phyloP scores from a whole-genome alignment of 2,797 vertebrate genomes.

The Artibeus lituratus region DNA sequence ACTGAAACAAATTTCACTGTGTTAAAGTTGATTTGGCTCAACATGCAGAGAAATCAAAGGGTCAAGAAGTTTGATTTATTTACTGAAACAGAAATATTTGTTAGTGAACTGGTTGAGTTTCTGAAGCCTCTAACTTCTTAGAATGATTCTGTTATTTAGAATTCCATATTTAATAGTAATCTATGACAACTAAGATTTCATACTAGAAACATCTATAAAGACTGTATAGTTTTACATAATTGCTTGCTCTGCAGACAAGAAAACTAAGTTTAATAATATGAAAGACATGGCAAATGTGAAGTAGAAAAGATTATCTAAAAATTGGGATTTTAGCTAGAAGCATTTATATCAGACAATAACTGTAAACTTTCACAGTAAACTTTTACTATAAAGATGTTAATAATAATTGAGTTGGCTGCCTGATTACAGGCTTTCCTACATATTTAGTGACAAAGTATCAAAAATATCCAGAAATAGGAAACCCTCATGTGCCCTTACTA shows the following conservation, averaged over 20 bases:
- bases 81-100: conserved; percentile 46
- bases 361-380: conserved; percentile 47
- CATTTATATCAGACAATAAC: conserved; percentile 20
- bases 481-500: conserved; percentile 44
- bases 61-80: neutral
- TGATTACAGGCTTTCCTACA: conserved; percentile 7
- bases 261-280: conserved; percentile 29
- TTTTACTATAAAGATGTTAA: conserved; percentile 51
- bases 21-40: conserved; percentile 44
- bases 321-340: neutral
- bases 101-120: conserved; percentile 36
- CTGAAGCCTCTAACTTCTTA: conserved; percentile 36
- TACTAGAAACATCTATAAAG: conserved; percentile 50
- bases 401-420: conserved; percentile 27
- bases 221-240: conserved; percentile 54
- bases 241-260: conserved; percentile 53
- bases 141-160: conserved; percentile 27
- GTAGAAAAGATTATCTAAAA: neutral
- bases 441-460: conserved; percentile 5
- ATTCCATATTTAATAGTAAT: neutral
- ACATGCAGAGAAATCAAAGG: conserved; percentile 44
- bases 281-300: neutral
- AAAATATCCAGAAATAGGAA: neutral
- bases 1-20: conserved; percentile 31
- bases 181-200: conserved; percentile 32